Evolutionary conservation across 2,113 vertebrate genomes (phyloP).

Genomic region (Hystrix brachyura): DNA sequence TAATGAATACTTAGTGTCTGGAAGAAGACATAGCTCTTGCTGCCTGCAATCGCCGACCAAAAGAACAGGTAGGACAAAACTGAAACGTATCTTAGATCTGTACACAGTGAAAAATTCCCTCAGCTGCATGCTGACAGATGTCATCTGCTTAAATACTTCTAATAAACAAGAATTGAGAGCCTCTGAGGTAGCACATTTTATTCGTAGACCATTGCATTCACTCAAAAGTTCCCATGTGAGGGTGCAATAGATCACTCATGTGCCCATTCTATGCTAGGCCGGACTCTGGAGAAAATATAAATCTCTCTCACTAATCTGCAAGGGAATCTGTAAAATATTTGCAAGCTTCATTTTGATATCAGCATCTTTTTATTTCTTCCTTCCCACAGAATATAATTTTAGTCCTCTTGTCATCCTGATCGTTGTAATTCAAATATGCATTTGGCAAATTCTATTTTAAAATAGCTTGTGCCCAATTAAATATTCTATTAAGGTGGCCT

Average conservation of each 20-base stretch:
- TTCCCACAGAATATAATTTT: not conserved
- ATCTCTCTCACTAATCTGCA: slow-evolving; percentile 1
- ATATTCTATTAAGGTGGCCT: not conserved
- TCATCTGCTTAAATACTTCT: slow-evolving; percentile 47
- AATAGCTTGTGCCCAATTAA: not conserved
- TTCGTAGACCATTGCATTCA: not conserved
- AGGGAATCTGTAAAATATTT: slow-evolving; percentile 23
- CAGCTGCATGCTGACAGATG: slow-evolving; percentile 16
- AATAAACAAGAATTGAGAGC: slow-evolving; percentile 23
- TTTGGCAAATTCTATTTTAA: not conserved
- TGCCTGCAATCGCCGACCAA: not conserved
- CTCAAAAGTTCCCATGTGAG: not conserved
- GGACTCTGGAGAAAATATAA: not conserved
- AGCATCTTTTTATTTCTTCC: not conserved
- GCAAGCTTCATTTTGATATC: slow-evolving; percentile 3
- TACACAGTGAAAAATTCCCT: not conserved
- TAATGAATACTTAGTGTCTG: not conserved
- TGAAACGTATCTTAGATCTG: slow-evolving; percentile 11
- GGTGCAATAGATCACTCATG: not conserved
- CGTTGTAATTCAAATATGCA: not conserved
- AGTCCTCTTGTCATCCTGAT: not conserved
- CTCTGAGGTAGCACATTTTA: slow-evolving; percentile 28
- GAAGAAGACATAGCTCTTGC: not conserved
- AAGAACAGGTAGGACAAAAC: not conserved
- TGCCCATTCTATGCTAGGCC: not conserved